Evolutionary conservation across 2,888 invertebrate species (phyloP).

Genomic region (Pecten maximus): DNA sequence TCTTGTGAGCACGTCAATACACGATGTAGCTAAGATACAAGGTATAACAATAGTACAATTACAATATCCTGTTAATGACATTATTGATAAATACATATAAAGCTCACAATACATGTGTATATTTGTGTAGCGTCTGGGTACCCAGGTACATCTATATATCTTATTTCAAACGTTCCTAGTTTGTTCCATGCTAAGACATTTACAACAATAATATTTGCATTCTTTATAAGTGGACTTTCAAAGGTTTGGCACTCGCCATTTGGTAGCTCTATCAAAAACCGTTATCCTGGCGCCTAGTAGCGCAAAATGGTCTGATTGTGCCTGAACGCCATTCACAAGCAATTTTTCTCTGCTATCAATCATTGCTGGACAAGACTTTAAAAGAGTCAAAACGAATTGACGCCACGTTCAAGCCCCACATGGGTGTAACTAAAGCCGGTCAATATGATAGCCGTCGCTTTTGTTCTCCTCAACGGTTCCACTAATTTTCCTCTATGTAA

Average conservation of each 20-base stretch:
- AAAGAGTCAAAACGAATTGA: conserved; percentile 49
- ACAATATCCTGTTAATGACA: too few relatives aligned
- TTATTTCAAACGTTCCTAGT: not conserved
- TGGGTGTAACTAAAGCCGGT: conserved; percentile 51
- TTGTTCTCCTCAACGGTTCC: conserved; percentile 51
- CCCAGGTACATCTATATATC: not conserved
- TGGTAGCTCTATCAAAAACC: conserved; percentile 11
- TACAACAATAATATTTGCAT: conserved; percentile 29
- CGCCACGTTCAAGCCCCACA: conserved; percentile 50
- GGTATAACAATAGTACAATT: too few relatives aligned
- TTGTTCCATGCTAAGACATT: not conserved
- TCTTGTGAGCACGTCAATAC: too few relatives aligned
- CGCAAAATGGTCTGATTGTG: conserved; percentile 25
- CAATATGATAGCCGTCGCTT: conserved; percentile 49
- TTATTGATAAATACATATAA: too few relatives aligned
- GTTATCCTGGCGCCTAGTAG: conserved; percentile 14
- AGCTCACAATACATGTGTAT: too few relatives aligned
- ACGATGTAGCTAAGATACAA: too few relatives aligned
- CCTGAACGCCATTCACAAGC: conserved; percentile 35
- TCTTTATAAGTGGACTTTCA: conserved; percentile 17
- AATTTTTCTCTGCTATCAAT: conserved; percentile 47
- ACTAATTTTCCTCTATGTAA: conserved; percentile 54
- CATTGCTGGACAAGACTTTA: conserved; percentile 38
- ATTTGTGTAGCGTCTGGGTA: not conserved
- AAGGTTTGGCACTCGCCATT: not conserved